A percentile compares a stretch with the other conserved stretches of the same genome.
Evolutionary conservation across 2,113 vertebrate species (phyloP).

Genomic region (Brachirus orientalis): DNA sequence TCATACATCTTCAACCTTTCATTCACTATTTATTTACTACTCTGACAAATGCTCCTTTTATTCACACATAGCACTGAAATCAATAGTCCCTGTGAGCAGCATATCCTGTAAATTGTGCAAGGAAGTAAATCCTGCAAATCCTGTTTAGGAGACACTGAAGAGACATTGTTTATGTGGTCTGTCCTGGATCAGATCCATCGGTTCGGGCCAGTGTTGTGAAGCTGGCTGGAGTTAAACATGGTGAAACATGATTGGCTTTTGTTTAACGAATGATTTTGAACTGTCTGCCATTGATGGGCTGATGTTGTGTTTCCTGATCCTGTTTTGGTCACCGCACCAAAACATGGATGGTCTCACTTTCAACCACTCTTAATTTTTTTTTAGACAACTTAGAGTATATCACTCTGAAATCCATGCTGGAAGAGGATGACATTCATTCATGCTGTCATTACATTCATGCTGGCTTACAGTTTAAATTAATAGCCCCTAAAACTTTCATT

Average conservation of each 20-base stretch:
- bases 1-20: constrained; percentile 4
- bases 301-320: constrained; percentile 22
- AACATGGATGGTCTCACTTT: constrained; percentile 25
- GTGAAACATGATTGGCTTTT: constrained; percentile 44
- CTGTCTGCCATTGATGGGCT: constrained; percentile 17
- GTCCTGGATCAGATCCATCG: constrained; percentile 45
- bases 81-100: neutral
- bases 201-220: constrained; percentile 26
- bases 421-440: too few species aligned
- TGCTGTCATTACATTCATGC: too few species aligned
- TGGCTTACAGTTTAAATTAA: too few species aligned
- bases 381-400: constrained; percentile 2
- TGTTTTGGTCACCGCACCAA: constrained; percentile 30
- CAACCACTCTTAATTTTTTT: constrained; percentile 8
- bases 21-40: neutral
- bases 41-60: constrained; percentile 1
- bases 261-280: constrained; percentile 46
- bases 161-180: constrained; percentile 32
- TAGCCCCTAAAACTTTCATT: too few species aligned
- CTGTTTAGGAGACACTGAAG: constrained; percentile 35
- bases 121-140: constrained; percentile 17
- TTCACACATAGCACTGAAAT: constrained; percentile 10
- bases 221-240: constrained; percentile 39
- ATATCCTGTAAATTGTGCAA: neutral
- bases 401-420: neutral